Conservation (phyloP, 2,113 vertebrate genomes). For the Lepisosteus oculatus region DNA sequence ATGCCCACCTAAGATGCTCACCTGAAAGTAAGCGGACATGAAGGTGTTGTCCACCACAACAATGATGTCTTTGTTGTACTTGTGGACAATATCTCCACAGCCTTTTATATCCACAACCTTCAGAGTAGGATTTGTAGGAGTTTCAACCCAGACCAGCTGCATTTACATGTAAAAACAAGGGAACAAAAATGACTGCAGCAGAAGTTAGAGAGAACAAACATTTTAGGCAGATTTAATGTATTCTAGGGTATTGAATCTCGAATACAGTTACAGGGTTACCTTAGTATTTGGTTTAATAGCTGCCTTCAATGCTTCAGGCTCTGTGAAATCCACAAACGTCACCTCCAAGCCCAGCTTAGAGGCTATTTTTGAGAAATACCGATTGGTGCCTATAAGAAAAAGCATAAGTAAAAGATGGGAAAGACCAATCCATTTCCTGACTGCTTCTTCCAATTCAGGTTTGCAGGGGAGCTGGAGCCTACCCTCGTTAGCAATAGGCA, state of each 20-base stretch:
- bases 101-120: slow-evolving; percentile 82
- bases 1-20: slow-evolving; percentile 53
- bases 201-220: neutral
- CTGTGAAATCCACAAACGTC: slow-evolving; percentile 76
- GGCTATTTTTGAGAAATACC: slow-evolving; percentile 78
- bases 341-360: slow-evolving; percentile 67
- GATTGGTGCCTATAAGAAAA: slow-evolving; percentile 74
- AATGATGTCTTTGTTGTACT: slow-evolving; percentile 69
- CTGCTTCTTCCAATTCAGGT: too few relatives aligned
- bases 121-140: slow-evolving; percentile 84
- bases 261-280: slow-evolving; percentile 54
- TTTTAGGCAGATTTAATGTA: too few relatives aligned
- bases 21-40: slow-evolving; percentile 94
- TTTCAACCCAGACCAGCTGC: slow-evolving; percentile 92
- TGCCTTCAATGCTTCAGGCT: slow-evolving; percentile 67
- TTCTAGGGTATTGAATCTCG: neutral
- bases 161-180: slow-evolving; percentile 5
- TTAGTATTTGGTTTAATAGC: slow-evolving; percentile 85
- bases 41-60: slow-evolving; percentile 92
- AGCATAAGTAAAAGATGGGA: neutral
- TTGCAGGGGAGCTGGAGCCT: too few relatives aligned
- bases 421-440: too few relatives aligned
- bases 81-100: slow-evolving; percentile 68
- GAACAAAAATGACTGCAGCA: neutral
- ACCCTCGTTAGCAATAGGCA: too few relatives aligned